Percentiles rank a stretch among this genome's conserved stretches.
phyloP scores from a whole-genome alignment of 2,797 vertebrate species.

The Molossus molossus region DNA sequence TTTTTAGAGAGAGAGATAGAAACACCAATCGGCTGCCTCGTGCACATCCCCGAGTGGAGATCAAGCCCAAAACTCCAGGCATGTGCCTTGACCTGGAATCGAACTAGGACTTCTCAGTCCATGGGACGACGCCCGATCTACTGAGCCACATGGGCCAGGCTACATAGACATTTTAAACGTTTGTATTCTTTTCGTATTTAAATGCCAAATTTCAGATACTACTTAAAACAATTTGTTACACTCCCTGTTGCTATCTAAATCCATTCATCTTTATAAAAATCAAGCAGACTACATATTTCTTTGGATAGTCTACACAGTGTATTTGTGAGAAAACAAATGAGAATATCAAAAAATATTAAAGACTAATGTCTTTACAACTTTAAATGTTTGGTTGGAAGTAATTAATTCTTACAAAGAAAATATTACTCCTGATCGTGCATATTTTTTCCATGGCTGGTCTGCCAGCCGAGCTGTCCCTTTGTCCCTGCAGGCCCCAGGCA shows the following conservation, averaged over 20 bases:
- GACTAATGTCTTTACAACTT: background rate
- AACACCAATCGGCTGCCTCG: too few species aligned
- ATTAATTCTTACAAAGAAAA: slow-evolving; percentile 18
- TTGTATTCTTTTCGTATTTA: background rate
- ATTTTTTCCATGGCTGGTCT: background rate
- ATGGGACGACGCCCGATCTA: too few species aligned
- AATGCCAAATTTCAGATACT: background rate
- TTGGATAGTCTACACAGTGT: background rate
- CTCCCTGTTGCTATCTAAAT: background rate
- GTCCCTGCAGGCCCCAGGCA: background rate
- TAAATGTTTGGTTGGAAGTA: background rate
- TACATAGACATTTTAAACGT: background rate
- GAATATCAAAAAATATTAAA: background rate
- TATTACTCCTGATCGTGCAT: background rate
- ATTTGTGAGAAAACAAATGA: background rate
- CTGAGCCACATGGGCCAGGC: too few species aligned
- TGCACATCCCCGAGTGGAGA: too few species aligned
- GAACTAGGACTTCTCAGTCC: too few species aligned
- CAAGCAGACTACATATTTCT: background rate
- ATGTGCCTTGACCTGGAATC: too few species aligned
- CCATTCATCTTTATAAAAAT: background rate
- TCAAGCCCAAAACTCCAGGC: too few species aligned
- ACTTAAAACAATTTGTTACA: background rate
- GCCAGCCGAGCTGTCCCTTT: background rate
- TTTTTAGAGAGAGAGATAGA: too few species aligned